These are phyloP conservation scores for Carposina sasakii DNA, from an alignment of 1,140 invertebrate species.

Conservation along the genomic window DNA sequence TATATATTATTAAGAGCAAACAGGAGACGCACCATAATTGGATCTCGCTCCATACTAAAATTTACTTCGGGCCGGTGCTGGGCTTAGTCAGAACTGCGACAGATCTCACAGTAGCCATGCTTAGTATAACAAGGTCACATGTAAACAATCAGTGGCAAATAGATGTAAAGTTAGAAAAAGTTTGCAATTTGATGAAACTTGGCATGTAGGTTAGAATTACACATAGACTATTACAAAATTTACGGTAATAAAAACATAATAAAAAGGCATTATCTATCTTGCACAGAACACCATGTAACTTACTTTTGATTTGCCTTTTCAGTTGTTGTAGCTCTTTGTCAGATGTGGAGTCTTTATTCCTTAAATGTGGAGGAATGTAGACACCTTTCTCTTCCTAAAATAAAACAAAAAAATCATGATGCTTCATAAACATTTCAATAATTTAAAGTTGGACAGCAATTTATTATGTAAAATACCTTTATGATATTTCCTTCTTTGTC, in stretches of 20 bases:
- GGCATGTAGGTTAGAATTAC: too few species aligned
- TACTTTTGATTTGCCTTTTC: slow-evolving; percentile 86
- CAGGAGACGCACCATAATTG: too few species aligned
- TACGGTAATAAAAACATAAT: background rate
- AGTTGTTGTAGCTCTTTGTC: slow-evolving; percentile 78
- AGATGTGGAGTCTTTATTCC: slow-evolving; percentile 69
- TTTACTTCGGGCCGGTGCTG: too few species aligned
- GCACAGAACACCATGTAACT: slow-evolving; percentile 22
- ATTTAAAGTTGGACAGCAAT: slow-evolving; percentile 11
- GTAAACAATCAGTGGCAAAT: too few species aligned
- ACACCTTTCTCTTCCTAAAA: slow-evolving; percentile 72
- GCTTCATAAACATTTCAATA: slow-evolving; percentile 4
- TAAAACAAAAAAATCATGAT: slow-evolving; percentile 5
- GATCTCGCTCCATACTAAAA: too few species aligned
- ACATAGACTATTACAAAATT: too few species aligned
- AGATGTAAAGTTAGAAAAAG: too few species aligned
- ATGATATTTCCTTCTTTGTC: slow-evolving; percentile 86
- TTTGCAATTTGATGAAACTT: too few species aligned
- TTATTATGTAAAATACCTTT: slow-evolving; percentile 41
- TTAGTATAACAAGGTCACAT: too few species aligned
- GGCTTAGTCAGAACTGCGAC: too few species aligned
- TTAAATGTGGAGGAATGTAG: slow-evolving; percentile 89
- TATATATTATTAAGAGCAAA: too few species aligned
- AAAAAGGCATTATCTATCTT: background rate
- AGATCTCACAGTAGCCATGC: too few species aligned